phyloP scores from a whole-genome alignment of 2,888 invertebrate genomes.

The Conops quadrifasciatus region DNA sequence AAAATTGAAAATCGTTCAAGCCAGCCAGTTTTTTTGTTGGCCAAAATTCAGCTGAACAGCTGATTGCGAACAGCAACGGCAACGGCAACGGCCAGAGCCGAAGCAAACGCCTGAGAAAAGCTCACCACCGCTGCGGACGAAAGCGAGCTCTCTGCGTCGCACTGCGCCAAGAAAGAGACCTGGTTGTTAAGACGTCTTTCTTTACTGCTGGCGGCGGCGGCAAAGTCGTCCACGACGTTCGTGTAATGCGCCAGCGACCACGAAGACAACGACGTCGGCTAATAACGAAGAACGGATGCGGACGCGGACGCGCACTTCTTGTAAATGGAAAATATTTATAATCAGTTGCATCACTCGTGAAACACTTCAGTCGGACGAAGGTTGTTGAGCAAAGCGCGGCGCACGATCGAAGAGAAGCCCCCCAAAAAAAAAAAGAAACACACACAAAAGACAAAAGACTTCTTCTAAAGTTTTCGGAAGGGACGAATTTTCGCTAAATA shows the following conservation, averaged over 20 bases:
- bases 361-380: conserved; percentile 66
- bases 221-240: neutral
- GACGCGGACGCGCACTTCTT: conserved; percentile 54
- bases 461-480: neutral
- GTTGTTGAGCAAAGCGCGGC: conserved; percentile 58
- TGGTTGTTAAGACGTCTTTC: conserved; percentile 35
- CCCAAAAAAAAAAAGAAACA: conserved; percentile 25
- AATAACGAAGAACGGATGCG: conserved; percentile 44
- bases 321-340: conserved; percentile 61
- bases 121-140: neutral
- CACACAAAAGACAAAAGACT: conserved; percentile 2
- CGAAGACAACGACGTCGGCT: conserved; percentile 30
- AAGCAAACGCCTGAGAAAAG: conserved; percentile 17
- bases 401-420: conserved; percentile 38
- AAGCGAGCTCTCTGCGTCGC: neutral
- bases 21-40: neutral
- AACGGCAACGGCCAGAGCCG: conserved; percentile 5
- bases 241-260: conserved; percentile 29
- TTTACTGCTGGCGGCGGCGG: conserved; percentile 20
- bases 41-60: conserved; percentile 21
- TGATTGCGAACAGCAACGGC: conserved; percentile 31
- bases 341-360: conserved; percentile 66
- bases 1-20: neutral
- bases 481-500: no score
- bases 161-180: neutral